These are phyloP conservation scores for Chaetorhynchus papuensis DNA, from an alignment of 2,113 vertebrate genomes.

Conservation along the genomic window DNA sequence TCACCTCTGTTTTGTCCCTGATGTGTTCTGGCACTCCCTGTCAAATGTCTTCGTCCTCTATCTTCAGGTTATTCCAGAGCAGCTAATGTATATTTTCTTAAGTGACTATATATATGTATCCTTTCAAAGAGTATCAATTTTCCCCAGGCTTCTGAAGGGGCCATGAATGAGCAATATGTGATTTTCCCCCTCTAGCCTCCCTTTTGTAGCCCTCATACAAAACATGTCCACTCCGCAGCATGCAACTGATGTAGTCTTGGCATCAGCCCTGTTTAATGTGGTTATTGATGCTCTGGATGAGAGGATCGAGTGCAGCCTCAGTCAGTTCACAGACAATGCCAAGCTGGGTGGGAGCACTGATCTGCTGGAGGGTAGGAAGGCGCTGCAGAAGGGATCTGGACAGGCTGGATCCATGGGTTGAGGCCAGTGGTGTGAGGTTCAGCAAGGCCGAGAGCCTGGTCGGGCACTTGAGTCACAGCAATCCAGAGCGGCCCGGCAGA, in stretches of 20 bases:
- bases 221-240: background rate
- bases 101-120: background rate
- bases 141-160: background rate
- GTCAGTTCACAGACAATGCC: background rate
- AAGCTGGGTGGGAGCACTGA: background rate
- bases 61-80: background rate
- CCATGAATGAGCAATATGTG: background rate
- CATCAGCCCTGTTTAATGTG: background rate
- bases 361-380: background rate
- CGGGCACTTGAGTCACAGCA: background rate
- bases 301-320: rapidly evolving
- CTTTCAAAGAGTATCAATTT: background rate
- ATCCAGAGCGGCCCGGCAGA: rapidly evolving
- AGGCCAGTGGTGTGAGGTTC: background rate
- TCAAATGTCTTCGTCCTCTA: background rate
- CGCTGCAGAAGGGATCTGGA: background rate
- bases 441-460: background rate
- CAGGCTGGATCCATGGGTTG: background rate
- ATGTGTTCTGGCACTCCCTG: background rate
- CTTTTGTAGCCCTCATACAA: background rate
- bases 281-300: background rate
- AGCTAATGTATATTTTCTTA: background rate
- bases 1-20: background rate
- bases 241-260: background rate
- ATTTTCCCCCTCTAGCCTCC: background rate